phyloP scores from a whole-genome alignment of 2,888 invertebrate species.

The Petrolisthes manimaculis region DNA sequence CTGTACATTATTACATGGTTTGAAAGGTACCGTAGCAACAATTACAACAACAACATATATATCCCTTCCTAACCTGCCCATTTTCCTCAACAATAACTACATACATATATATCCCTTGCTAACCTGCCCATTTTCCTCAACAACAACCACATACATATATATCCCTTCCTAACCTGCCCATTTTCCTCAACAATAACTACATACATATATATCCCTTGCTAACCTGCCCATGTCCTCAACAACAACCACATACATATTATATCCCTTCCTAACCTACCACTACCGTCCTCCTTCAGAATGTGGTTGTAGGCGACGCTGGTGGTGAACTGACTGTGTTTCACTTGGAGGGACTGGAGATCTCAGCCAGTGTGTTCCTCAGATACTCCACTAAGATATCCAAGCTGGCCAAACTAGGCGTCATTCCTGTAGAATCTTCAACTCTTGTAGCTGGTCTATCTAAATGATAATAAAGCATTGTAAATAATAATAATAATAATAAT shows the following conservation, averaged over 20 bases:
- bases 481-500: too few species aligned
- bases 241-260: background rate
- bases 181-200: background rate
- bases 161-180: background rate
- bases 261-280: background rate
- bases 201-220: background rate
- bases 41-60: background rate
- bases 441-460: too few species aligned
- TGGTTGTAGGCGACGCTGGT: constrained; percentile 55
- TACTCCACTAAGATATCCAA: constrained; percentile 59
- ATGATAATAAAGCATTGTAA: too few species aligned
- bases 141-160: background rate
- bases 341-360: constrained; percentile 52
- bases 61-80: background rate
- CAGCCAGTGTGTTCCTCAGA: constrained; percentile 52
- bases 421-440: constrained; percentile 13
- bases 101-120: background rate
- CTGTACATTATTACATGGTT: too few species aligned
- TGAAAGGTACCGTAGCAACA: too few species aligned
- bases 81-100: background rate
- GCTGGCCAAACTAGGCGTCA: constrained; percentile 49
- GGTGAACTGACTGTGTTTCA: constrained; percentile 49
- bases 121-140: background rate
- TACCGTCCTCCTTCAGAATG: constrained; percentile 35
- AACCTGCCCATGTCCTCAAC: background rate